Conservation (phyloP, 2,113 vertebrate genomes). For the Tringa solitaria region DNA sequence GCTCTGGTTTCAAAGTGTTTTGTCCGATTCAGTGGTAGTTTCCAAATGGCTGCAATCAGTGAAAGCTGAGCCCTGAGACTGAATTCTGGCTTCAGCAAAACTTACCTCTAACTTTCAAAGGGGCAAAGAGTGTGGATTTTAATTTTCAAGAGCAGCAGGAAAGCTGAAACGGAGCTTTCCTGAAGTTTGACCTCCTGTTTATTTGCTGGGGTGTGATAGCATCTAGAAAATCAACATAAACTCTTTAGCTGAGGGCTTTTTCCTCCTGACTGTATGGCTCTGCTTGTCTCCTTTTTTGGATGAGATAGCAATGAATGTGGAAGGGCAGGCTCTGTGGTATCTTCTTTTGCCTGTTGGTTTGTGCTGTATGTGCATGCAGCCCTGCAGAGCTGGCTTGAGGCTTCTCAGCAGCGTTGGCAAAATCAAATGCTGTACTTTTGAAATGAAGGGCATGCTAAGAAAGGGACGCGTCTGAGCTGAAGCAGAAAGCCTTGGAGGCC, state of each 20-base stretch:
- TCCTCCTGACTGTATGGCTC: not conserved
- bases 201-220: not conserved
- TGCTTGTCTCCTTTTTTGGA: not conserved
- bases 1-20: not conserved
- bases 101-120: not conserved
- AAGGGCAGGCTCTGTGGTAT: not conserved
- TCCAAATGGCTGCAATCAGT: not conserved
- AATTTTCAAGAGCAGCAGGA: not conserved
- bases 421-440: not conserved
- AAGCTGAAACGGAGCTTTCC: not conserved
- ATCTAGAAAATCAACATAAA: slow-evolving; percentile 8
- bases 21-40: not conserved
- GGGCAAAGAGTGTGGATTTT: not conserved
- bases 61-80: not conserved
- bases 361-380: not conserved
- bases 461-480: not conserved
- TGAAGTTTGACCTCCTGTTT: not conserved
- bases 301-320: slow-evolving; percentile 8
- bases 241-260: not conserved
- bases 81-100: not conserved
- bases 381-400: not conserved
- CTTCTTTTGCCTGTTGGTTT: not conserved
- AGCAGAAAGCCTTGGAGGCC: not conserved
- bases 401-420: not conserved
- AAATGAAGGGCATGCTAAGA: not conserved